These are phyloP conservation scores for Chiroxiphia lanceolata DNA, from an alignment of 2,797 vertebrate species.

Conservation along the genomic window DNA sequence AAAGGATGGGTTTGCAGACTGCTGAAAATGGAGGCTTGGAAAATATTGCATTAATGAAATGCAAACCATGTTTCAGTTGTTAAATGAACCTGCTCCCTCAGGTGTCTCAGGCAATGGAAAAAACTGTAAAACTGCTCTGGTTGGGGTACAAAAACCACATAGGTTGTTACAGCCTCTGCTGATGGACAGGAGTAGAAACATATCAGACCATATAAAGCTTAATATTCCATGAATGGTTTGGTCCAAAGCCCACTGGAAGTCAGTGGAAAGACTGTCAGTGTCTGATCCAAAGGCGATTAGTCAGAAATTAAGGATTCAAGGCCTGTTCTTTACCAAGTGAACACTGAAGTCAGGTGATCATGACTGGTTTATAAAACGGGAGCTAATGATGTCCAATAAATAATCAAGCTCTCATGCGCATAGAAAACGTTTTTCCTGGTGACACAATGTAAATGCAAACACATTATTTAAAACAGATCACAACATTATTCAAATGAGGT, in stretches of 20 bases:
- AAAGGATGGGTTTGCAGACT: not conserved
- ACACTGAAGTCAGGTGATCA: not conserved
- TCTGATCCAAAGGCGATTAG: not conserved
- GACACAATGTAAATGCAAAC: not conserved
- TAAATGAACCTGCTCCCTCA: constrained; percentile 38
- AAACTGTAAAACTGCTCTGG: not conserved
- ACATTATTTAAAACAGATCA: constrained; percentile 8
- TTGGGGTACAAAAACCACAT: not conserved
- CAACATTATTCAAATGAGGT: constrained; percentile 42
- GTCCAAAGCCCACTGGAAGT: not conserved
- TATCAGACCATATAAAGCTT: constrained; percentile 7
- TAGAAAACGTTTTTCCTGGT: not conserved
- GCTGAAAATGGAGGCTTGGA: constrained; percentile 19
- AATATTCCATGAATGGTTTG: constrained; percentile 17
- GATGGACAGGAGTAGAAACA: not conserved
- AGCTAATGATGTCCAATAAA: not conserved
- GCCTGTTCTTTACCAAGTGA: not conserved
- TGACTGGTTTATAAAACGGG: not conserved
- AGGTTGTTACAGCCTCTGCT: not conserved
- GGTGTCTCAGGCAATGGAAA: not conserved
- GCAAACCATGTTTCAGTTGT: constrained; percentile 9
- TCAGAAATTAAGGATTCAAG: not conserved
- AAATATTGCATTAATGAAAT: not conserved
- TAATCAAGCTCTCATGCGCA: not conserved
- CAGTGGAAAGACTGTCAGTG: not conserved